A percentile compares a stretch with the other conserved stretches of the same genome.
phyloP scores from a whole-genome alignment of 2,888 invertebrate species.

The Gnatocerus cornutus region DNA sequence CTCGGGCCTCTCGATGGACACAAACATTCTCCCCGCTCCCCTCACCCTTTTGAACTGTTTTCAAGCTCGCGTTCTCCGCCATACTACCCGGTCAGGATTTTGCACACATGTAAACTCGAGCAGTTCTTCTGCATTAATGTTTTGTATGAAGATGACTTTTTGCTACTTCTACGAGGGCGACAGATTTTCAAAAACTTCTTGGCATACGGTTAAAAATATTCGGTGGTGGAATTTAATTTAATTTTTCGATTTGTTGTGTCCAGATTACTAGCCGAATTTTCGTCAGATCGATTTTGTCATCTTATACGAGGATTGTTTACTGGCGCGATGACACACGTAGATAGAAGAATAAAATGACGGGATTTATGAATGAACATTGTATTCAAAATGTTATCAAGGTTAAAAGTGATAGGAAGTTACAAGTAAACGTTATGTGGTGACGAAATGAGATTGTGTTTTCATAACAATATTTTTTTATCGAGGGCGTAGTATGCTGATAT shows the following conservation, averaged over 20 bases:
- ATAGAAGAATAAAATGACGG: slow-evolving; percentile 31
- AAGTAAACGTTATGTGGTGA: slow-evolving; percentile 45
- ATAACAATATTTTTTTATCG: slow-evolving; percentile 30
- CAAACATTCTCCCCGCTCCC: slow-evolving; percentile 66
- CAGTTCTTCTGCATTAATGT: slow-evolving; percentile 1
- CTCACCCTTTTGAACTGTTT: slow-evolving; percentile 50
- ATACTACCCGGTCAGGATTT: slow-evolving; percentile 38
- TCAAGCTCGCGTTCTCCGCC: slow-evolving; percentile 25
- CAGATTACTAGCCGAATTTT: background rate
- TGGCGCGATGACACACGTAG: slow-evolving; percentile 29
- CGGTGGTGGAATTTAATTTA: no score
- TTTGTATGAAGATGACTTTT: background rate
- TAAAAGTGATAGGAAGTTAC: slow-evolving; percentile 50
- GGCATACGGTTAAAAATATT: no score
- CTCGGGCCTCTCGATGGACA: slow-evolving; percentile 66
- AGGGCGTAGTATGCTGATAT: slow-evolving; percentile 29
- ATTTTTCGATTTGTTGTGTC: no score
- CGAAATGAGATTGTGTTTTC: slow-evolving; percentile 39
- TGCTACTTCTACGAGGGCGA: no score
- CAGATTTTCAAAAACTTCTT: no score
- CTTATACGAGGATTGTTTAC: slow-evolving; percentile 6
- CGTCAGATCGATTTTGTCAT: slow-evolving; percentile 6
- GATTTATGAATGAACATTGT: slow-evolving; percentile 52
- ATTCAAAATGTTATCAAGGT: slow-evolving; percentile 54
- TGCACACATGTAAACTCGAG: slow-evolving; percentile 36